Conservation (phyloP, 2,113 vertebrate genomes). For the Phaethon lepturus region DNA sequence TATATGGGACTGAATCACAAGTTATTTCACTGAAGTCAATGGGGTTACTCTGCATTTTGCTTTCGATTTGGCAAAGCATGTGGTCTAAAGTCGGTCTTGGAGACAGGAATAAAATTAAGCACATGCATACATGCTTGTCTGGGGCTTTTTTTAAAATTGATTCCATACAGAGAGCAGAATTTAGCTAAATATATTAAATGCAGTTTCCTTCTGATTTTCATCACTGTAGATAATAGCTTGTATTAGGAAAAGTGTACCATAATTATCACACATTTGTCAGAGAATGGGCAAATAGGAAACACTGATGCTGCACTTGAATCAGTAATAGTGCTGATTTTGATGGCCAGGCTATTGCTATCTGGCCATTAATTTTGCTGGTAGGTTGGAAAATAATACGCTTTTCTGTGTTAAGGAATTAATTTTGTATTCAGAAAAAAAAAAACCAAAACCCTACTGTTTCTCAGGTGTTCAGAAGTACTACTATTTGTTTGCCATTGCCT, state of each 20-base stretch:
- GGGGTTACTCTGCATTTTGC: constrained; percentile 55
- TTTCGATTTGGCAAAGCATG: constrained; percentile 54
- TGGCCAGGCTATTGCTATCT: constrained; percentile 58
- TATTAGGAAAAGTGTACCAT: neutral
- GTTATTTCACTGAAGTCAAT: constrained; percentile 57
- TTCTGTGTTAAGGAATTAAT: constrained; percentile 57
- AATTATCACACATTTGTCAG: neutral
- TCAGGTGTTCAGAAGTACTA: neutral
- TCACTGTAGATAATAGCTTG: constrained; percentile 17
- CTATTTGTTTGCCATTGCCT: neutral
- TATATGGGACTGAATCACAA: constrained; percentile 40
- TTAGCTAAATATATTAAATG: constrained; percentile 36
- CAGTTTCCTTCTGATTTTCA: constrained; percentile 23
- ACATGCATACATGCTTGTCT: constrained; percentile 22
- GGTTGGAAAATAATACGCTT: constrained; percentile 57
- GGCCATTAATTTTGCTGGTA: constrained; percentile 37
- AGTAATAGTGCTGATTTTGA: constrained; percentile 29
- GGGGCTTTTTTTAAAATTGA: neutral
- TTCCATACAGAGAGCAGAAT: constrained; percentile 27
- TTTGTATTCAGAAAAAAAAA: constrained; percentile 35
- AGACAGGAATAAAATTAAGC: constrained; percentile 43
- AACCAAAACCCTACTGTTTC: constrained; percentile 13
- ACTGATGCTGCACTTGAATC: constrained; percentile 15
- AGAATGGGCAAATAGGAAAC: constrained; percentile 13
- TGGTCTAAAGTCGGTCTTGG: constrained; percentile 53